Evolutionary conservation across 2,797 vertebrate species (phyloP), one percentile per base, ranked within the genome.

Genomic region (Miichthys miiuy): DNA sequence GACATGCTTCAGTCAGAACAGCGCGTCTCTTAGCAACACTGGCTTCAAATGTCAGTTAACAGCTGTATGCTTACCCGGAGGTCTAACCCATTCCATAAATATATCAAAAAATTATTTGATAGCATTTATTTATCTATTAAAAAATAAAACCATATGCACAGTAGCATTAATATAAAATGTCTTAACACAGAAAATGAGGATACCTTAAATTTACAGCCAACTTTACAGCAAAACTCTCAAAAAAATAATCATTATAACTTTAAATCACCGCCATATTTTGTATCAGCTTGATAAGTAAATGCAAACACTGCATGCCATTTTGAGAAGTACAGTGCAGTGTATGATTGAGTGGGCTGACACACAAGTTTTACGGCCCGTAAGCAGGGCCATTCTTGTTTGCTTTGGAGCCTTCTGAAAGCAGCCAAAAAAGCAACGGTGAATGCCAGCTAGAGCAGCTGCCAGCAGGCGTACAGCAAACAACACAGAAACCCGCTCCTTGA

Each of bases 341-440:
- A 2, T 62, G 79, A 83, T 14, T 41, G 71, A 77, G 75, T 8
- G 61, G 67, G 69, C 88, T 83, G 74, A 87, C 86, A 79, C 82
- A 54, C 66, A 55, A 27, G 81, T 90, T 93, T 90, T 86, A 90
- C 42, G 34, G 87, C 70, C 77, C 72, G 84, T 52, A 58, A 87
- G 79, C 86, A 25, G 83, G 80, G 72, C 80, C 56, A 2, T 73
- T 82, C 65, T 51, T 90, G 87, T 94, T 93, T 93, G 90, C 89
- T 92, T 94, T 94, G 87, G 89, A 87, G 77, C 62, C 57, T 27
- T 71, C 79, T 84, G 77, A 88, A 88, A 87, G 80, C 81, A 79
- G 87, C 90, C 85, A 86, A 87, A 90, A 87, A 81, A 75, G 82
- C 82, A 10, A 65, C 1, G 38, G 68, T 34, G 42, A 81, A 80